Conservation (phyloP, 2,888 invertebrate genomes). For the Anoplius nigerrimus region DNA sequence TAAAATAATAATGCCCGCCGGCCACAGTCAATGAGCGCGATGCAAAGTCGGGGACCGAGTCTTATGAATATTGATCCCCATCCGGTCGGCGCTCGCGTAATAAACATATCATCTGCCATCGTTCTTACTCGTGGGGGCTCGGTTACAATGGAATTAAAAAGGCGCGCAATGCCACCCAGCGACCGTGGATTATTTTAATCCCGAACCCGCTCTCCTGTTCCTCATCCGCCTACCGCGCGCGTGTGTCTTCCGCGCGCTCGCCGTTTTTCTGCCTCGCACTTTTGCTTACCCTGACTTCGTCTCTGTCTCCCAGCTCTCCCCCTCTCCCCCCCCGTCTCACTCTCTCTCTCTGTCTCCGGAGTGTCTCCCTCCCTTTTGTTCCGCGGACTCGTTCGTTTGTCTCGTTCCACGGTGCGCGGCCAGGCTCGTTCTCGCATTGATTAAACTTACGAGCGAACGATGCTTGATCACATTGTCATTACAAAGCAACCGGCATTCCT, state of each 20-base stretch:
- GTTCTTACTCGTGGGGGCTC: constrained; percentile 44
- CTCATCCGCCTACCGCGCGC: too few relatives aligned
- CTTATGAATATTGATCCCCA: constrained; percentile 70
- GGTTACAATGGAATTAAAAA: constrained; percentile 49
- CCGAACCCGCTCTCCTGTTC: too few relatives aligned
- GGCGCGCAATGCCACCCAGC: constrained; percentile 39
- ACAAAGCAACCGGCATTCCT: too few relatives aligned
- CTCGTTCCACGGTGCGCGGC: not conserved
- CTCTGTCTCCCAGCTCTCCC: not conserved
- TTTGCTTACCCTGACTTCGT: too few relatives aligned
- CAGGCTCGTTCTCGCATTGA: too few relatives aligned
- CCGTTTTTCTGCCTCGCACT: too few relatives aligned
- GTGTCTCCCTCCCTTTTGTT: not conserved
- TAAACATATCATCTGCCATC: constrained; percentile 52
- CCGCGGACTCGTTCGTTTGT: not conserved
- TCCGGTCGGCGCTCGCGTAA: constrained; percentile 54
- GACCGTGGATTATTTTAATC: constrained; percentile 48
- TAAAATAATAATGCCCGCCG: constrained; percentile 62
- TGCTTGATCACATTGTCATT: too few relatives aligned
- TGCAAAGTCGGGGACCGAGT: constrained; percentile 26
- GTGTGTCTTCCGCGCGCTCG: constrained; percentile 26
- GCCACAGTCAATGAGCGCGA: constrained; percentile 51
- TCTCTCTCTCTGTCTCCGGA: not conserved
- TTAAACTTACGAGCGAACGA: too few relatives aligned
- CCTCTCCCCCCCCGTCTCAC: not conserved